Conservation (phyloP, 1,140 invertebrate genomes). For the Stenopsyche tienmushanensis region DNA sequence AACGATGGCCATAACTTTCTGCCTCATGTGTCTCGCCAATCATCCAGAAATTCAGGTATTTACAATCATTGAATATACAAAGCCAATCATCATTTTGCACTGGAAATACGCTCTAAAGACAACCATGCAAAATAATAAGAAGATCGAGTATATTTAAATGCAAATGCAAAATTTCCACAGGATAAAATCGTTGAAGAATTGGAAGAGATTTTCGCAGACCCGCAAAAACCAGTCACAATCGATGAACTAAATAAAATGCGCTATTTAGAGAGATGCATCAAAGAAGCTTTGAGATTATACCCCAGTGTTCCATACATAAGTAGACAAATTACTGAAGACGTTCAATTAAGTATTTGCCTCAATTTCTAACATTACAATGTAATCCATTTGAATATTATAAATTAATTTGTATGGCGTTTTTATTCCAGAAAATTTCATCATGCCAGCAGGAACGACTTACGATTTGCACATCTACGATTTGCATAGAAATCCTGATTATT, state of each 20-base stretch:
- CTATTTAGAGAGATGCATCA: too few relatives aligned
- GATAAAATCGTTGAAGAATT: constrained; percentile 64
- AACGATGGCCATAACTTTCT: constrained; percentile 40
- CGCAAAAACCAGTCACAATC: constrained; percentile 53
- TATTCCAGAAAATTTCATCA: constrained; percentile 48
- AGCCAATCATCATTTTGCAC: not conserved
- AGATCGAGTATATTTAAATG: too few relatives aligned
- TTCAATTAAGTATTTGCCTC: constrained; percentile 52
- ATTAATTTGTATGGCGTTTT: not conserved
- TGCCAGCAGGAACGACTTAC: constrained; percentile 59
- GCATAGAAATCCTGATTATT: constrained; percentile 67
- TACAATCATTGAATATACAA: not conserved
- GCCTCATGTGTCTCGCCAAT: constrained; percentile 42
- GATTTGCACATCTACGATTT: constrained; percentile 60
- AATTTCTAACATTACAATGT: too few relatives aligned
- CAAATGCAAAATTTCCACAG: constrained; percentile 4
- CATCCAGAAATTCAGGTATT: constrained; percentile 42
- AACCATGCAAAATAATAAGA: too few relatives aligned
- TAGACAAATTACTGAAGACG: constrained; percentile 50
- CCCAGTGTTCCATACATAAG: constrained; percentile 64
- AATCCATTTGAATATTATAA: too few relatives aligned
- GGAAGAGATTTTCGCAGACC: constrained; percentile 59
- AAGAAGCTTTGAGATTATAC: constrained; percentile 58
- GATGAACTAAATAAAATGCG: constrained; percentile 59
- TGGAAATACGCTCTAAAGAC: not conserved